Base-by-base conservation (phyloP, 2,888 invertebrate genomes). In the Caenorhabditis sinica region DNA sequence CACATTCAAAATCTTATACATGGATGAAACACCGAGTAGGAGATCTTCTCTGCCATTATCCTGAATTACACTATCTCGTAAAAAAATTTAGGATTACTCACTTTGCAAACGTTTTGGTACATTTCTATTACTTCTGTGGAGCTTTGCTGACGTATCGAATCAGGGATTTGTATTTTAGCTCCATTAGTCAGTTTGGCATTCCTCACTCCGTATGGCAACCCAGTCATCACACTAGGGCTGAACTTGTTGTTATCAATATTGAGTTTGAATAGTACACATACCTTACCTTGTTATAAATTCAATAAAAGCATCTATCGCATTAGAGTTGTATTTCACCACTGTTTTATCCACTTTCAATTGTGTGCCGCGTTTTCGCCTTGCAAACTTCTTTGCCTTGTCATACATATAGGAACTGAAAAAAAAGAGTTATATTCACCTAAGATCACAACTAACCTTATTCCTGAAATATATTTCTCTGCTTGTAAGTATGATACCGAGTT, bases 401-500 rank as follows among this genome's bases (percentile, higher is more conserved):
- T 61, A 61, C 40, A 23, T 61, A 61, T 61, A 23, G 1, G 23
- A 6, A 6, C 61, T 61, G 36, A 61, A 61, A 36, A 36, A 5
- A 11, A 11, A 36, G 36, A 36, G 5, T 8, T 8, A 36, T 8
- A 36, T 8, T 11, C 11, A 11, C 36, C 11, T 36, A 8, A 36
- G 36, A 11, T 36, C 5, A 36, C 5, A 36, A 36, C 36, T 36
- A 8, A 36, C 36, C 6, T 36, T 36, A 36, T 8, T 11, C 36
- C 36, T 36, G 36, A 11, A 36, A 36, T 36, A 11, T 36, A 36
- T 11, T 36, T 36, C 36, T 36, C 36, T 36, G 36, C 6, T 5
- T 36, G 77, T 28, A 30, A 83, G 9, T 20, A 36, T 36, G 61
- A 20, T 2, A 36, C n/a, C 11, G 61, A 61, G 36, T 61, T 61